A percentile compares a stretch with the other conserved stretches of the same genome.
Conservation (phyloP, 1,140 invertebrate genomes). For the Trypoxylus dichotomus region DNA sequence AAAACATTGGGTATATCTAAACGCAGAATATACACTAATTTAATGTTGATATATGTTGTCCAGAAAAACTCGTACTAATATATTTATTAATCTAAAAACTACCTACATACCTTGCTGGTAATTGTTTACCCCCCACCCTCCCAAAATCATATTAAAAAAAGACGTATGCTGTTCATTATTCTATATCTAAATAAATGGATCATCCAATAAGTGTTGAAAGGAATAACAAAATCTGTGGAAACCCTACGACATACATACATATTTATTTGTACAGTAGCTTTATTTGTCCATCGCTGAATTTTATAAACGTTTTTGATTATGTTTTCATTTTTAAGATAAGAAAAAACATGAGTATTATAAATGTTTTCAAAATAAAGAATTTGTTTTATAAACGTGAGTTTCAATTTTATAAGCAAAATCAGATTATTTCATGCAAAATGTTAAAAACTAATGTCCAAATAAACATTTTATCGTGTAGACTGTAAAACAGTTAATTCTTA, state of each 20-base stretch:
- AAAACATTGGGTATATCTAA: slow-evolving; percentile 29
- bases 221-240: slow-evolving; percentile 1
- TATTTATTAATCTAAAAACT: slow-evolving; percentile 24
- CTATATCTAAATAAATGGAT: background rate
- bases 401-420: background rate
- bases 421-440: too few species aligned
- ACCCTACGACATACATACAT: slow-evolving; percentile 27
- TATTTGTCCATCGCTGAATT: slow-evolving; percentile 34
- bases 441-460: too few species aligned
- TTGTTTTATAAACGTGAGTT: slow-evolving; percentile 38
- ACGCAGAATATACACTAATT: slow-evolving; percentile 38
- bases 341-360: slow-evolving; percentile 41
- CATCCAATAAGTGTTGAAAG: background rate
- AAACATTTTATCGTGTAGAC: too few species aligned
- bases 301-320: slow-evolving; percentile 32
- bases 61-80: slow-evolving; percentile 32
- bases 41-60: slow-evolving; percentile 40
- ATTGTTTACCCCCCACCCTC: slow-evolving; percentile 30
- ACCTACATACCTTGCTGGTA: slow-evolving; percentile 34
- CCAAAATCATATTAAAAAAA: slow-evolving; percentile 17
- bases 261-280: slow-evolving; percentile 35
- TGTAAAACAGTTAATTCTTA: too few species aligned
- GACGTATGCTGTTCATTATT: slow-evolving; percentile 19
- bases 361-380: slow-evolving; percentile 45
- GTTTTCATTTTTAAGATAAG: slow-evolving; percentile 28